Evolutionary conservation across 2,113 vertebrate species (phyloP).

Genomic region (Nipponia nippon): DNA sequence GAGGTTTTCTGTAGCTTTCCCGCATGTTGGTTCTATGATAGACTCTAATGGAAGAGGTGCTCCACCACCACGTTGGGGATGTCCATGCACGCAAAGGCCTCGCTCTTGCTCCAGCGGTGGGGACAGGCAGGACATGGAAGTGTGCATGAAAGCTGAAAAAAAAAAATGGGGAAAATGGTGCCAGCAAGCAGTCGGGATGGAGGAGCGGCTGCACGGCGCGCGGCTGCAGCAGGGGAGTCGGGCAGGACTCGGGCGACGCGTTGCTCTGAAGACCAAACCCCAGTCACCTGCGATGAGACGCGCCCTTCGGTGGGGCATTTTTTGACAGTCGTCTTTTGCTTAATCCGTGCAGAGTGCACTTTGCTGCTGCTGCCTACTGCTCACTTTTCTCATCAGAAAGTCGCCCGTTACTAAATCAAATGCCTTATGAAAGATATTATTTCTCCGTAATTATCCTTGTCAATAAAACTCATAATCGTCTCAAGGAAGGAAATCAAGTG

Average conservation of each 20-base stretch:
- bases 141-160: not conserved
- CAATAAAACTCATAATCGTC: not conserved
- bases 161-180: not conserved
- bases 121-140: not conserved
- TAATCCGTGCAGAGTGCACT: not conserved
- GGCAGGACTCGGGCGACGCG: not conserved
- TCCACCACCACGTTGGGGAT: accelerated
- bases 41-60: not conserved
- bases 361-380: not conserved
- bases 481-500: not conserved
- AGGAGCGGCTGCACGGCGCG: not conserved
- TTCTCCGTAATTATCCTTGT: not conserved
- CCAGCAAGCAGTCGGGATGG: not conserved
- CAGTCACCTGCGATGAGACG: accelerated
- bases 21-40: accelerated
- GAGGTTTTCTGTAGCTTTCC: not conserved
- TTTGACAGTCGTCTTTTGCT: not conserved
- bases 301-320: not conserved
- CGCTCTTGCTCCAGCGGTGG: not conserved
- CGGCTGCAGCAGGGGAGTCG: not conserved
- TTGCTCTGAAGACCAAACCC: not conserved
- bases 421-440: not conserved
- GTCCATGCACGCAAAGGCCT: not conserved
- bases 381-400: not conserved
- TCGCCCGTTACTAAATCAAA: not conserved